These are phyloP conservation scores for Rhagoletis zephyria DNA, from an alignment of 1,140 invertebrate species.

Conservation along the genomic window DNA sequence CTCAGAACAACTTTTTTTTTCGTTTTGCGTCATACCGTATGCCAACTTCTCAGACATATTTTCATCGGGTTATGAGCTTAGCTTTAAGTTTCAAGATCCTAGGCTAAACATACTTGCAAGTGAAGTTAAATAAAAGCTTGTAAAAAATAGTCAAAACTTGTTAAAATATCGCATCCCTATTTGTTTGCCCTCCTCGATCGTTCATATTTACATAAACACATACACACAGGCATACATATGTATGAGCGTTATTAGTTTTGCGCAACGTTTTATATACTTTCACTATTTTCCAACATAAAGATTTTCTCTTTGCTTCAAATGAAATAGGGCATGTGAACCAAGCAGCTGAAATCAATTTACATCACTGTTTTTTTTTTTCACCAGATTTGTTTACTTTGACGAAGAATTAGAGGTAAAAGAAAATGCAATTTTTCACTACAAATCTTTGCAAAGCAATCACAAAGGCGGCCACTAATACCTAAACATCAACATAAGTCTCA, in stretches of 20 bases:
- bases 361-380: not conserved
- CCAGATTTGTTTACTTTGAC: constrained; percentile 9
- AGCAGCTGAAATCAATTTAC: constrained; percentile 1
- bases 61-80: no score
- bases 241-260: constrained; percentile 33
- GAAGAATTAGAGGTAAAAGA: not conserved
- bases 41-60: no score
- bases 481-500: not conserved
- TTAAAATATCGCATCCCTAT: no score
- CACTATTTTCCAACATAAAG: no score
- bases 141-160: no score
- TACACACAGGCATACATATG: not conserved
- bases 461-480: not conserved
- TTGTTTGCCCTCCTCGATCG: no score
- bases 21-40: no score
- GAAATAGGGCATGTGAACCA: not conserved
- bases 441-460: not conserved
- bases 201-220: not conserved
- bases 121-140: no score
- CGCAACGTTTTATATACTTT: not conserved
- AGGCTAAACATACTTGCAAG: no score
- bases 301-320: not conserved
- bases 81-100: no score
- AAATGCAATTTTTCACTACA: not conserved
- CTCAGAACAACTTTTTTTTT: no score